Conservation (phyloP, 2,888 invertebrate genomes). For the Oeneis ivallda region DNA sequence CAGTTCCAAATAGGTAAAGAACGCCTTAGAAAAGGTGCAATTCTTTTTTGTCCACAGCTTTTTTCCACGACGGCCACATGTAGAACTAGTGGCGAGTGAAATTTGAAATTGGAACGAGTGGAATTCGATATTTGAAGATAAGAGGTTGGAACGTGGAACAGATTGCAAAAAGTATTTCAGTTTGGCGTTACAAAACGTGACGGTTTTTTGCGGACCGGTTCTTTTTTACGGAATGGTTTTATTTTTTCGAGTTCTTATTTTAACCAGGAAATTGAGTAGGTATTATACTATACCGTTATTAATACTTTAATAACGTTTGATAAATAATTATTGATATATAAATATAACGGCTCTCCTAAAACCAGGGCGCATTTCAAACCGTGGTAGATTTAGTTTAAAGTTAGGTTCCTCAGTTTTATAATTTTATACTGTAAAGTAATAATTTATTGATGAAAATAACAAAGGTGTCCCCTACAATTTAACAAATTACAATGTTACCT, state of each 20-base stretch:
- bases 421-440: too few relatives aligned
- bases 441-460: too few relatives aligned
- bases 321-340: background rate
- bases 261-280: constrained; percentile 5
- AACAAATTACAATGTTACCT: too few relatives aligned
- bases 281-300: too few relatives aligned
- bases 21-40: constrained; percentile 80
- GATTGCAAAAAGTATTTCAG: constrained; percentile 23
- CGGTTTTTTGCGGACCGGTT: constrained; percentile 13
- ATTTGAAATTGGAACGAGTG: constrained; percentile 60
- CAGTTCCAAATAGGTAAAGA: constrained; percentile 72
- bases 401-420: too few relatives aligned
- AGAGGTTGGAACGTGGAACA: constrained; percentile 16
- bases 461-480: too few relatives aligned
- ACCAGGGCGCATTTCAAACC: too few relatives aligned
- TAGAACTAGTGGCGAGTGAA: constrained; percentile 36
- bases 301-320: constrained; percentile 4
- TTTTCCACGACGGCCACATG: constrained; percentile 66
- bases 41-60: constrained; percentile 66
- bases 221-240: constrained; percentile 5
- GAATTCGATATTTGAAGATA: constrained; percentile 47
- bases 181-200: constrained; percentile 11
- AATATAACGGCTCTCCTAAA: too few relatives aligned
- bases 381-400: too few relatives aligned
- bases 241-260: background rate